Base-by-base conservation (phyloP, 2,888 invertebrate species). In the Chloroclysta siterata region DNA sequence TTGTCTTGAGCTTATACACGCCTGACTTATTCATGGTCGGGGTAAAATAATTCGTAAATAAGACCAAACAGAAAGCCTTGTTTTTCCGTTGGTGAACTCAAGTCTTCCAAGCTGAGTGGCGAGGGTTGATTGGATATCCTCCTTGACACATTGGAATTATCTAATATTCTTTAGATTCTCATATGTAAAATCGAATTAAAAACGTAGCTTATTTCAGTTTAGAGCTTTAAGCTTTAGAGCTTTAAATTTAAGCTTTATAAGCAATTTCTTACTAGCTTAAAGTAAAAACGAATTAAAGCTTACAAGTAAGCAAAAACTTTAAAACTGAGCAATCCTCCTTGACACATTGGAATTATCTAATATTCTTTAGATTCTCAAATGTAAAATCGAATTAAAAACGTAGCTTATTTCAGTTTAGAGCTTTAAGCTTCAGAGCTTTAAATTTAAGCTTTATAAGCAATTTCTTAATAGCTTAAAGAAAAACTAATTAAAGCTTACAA, bases 61-160 rank as follows among this genome's bases (percentile, higher is more conserved):
- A n/a, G n/a, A n/a, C 6, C 5, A 29, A 29, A 29, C 29, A 5
- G 29, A 47, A 28, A 15, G 22, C n/a, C 10, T 28, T 7, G 48
- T 29, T 50, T 29, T 14, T 29, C 15, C 6, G 10, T 51, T 51
- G 53, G 14, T 53, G 53, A 53, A 53, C 53, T 42, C n/a, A 8
- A 42, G 52, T 22, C 36, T 52, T 3, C 4, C 2, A 36, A 10
- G 2, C n/a, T 28, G 60, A 48, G 28, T 47, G 53, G 28, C 33
- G 41, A 54, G 46, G 54, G 60, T 54, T 64, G 59, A 65, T n/a
- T n/a, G n/a, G n/a, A n/a, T n/a, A n/a, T n/a, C n/a, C n/a, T n/a
- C n/a, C n/a, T 68, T 64, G 64, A 70, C 63, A 57, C 54, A 60
- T 64, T 52, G 56, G 53, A 66, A 62, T 65, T n/a, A n/a, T n/a